Conservation (phyloP, 2,113 vertebrate genomes). For the Labeo rohita region DNA sequence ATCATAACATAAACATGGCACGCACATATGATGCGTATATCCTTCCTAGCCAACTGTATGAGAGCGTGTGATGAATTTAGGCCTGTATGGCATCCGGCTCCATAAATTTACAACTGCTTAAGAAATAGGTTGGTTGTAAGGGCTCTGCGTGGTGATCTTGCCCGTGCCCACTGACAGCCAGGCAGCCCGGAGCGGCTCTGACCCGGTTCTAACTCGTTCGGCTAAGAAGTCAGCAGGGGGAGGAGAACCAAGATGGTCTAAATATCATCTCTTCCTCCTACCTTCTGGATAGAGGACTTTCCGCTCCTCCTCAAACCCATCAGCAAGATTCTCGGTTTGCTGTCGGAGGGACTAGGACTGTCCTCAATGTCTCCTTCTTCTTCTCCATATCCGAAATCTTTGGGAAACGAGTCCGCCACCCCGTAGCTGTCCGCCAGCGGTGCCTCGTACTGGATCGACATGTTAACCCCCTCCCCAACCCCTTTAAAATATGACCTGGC, state of each 20-base stretch:
- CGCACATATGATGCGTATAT: neutral
- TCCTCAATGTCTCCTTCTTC: slow-evolving; percentile 92
- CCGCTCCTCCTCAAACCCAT: slow-evolving; percentile 96
- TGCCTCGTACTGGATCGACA: slow-evolving; percentile 97
- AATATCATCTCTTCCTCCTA: slow-evolving; percentile 59
- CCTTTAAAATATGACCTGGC: slow-evolving; percentile 49
- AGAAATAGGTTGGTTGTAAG: neutral
- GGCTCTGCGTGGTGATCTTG: neutral
- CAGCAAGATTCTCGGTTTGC: slow-evolving; percentile 92
- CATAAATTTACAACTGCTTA: neutral
- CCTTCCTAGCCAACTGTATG: neutral
- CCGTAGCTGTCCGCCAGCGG: slow-evolving; percentile 88
- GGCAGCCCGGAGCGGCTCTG: neutral
- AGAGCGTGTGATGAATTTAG: neutral
- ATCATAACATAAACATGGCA: neutral
- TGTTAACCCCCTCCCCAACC: slow-evolving; percentile 75
- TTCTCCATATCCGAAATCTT: slow-evolving; percentile 94
- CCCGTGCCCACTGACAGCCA: neutral
- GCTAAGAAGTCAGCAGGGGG: slow-evolving; percentile 9
- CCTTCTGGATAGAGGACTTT: slow-evolving; percentile 99
- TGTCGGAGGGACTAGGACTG: slow-evolving; percentile 80
- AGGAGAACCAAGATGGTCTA: slow-evolving; percentile 4
- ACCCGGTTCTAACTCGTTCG: slow-evolving; percentile 18
- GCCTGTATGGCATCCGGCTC: neutral
- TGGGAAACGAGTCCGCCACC: slow-evolving; percentile 90